phyloP scores from a whole-genome alignment of 2,888 invertebrate genomes.

The Cancer borealis region DNA sequence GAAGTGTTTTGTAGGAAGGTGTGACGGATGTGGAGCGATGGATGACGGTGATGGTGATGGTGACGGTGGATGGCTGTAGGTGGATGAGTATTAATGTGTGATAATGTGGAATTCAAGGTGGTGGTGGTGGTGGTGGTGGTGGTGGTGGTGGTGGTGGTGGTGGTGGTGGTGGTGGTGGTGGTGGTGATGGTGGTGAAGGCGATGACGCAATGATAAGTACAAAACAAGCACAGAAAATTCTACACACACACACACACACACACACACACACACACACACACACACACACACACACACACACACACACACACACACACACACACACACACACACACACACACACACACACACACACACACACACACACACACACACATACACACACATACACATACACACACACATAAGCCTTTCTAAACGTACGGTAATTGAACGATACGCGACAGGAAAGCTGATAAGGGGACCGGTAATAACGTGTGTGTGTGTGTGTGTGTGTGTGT shows the following conservation, averaged over 20 bases:
- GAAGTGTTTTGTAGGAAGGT: background rate
- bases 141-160: background rate
- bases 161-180: background rate
- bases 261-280: slow-evolving; percentile 18
- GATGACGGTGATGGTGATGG: background rate
- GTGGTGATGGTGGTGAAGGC: background rate
- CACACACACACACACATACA: background rate
- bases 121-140: background rate
- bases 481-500: slow-evolving; percentile 29
- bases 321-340: background rate
- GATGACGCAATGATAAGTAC: background rate
- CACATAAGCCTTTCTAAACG: background rate
- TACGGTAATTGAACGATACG: slow-evolving; percentile 6
- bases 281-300: background rate
- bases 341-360: background rate
- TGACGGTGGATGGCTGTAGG: background rate
- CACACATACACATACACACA: slow-evolving; percentile 1
- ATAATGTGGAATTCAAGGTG: background rate
- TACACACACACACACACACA: background rate
- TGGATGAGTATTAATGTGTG: background rate
- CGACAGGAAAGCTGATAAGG: background rate
- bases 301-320: slow-evolving; percentile 26
- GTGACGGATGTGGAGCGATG: background rate
- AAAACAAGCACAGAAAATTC: too few species aligned
- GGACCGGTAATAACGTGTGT: slow-evolving; percentile 11